Evolutionary conservation across 1,140 invertebrate genomes (phyloP), one percentile per base, ranked within the genome.

Genomic region (Acromyrmex charruanus): DNA sequence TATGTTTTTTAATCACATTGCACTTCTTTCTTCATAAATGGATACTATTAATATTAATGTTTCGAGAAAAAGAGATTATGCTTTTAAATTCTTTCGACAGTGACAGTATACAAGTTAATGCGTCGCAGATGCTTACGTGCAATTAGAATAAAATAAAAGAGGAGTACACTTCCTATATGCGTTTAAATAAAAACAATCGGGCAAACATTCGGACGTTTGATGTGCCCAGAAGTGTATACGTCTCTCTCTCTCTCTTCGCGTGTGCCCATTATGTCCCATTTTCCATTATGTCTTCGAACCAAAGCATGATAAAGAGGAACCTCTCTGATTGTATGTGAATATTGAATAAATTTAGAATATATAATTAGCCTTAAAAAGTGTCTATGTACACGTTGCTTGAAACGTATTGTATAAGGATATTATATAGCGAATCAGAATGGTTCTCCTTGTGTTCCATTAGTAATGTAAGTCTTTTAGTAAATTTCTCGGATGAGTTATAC

Each of bases 401-500:
- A 88, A 77, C 74, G 87, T 89, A 85, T 88, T 88, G 88, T 86
- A 87, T 89, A 88, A 44, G 9, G 4, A 44, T 44, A 44, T 44
- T 68, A 74, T 89, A 77, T 68, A 84, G 84, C 66, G 51, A 5
- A 51, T 58, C 84, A 69, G 66, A 87, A 63, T 53, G 86, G 84
- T 89, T 69, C 74, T 79, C 61, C 86, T 90, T 92, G 61, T 89
- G 85, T 75, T 92, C 63, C 18, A 86, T 77, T 85, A 90, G 82
- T 88, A 58, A 88, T 72, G 59, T 89, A 81, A 39, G 59, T 72
- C 35, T n/a, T 75, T 10, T 81, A 58, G 21, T n/a, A 25, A 65
- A 61, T 65, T 72, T 77, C 12, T 71, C 18, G 21, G 35, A 44
- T 59, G 16, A 72, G 16, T 72, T 81, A 18, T 81, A 68, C 63